Evolutionary conservation across 2,113 vertebrate genomes (phyloP).

Genomic region (Colaptes auratus): DNA sequence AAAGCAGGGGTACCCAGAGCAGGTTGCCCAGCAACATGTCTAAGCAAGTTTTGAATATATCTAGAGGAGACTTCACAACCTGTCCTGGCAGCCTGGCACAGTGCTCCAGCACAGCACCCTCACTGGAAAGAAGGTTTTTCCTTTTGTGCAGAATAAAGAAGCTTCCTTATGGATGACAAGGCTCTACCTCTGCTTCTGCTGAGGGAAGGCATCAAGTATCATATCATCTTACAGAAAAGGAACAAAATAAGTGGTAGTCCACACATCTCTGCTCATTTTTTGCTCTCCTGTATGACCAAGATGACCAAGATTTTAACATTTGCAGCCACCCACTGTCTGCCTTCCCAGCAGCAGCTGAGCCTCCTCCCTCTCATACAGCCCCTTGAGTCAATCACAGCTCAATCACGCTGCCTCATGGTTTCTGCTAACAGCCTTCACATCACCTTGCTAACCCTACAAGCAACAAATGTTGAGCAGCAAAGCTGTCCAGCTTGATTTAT

Average conservation of each 20-base stretch:
- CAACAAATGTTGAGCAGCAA: rapidly evolving
- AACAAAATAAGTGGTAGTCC: neutral
- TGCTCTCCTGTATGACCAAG: neutral
- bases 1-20: neutral
- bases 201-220: neutral
- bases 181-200: neutral
- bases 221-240: neutral
- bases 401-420: neutral
- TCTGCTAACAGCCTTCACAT: neutral
- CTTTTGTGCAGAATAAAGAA: no score
- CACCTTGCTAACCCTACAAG: neutral
- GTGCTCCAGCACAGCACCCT: neutral
- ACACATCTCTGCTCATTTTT: neutral
- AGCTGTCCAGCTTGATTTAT: neutral
- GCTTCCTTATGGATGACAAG: neutral
- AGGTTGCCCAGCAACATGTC: neutral
- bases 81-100: neutral
- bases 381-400: neutral
- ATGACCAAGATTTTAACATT: neutral
- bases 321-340: rapidly evolving
- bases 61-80: neutral
- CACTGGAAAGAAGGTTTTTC: no score
- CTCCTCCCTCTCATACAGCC: neutral
- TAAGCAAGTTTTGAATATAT: neutral
- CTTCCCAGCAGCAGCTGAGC: rapidly evolving